Evolutionary conservation across 2,113 vertebrate species (phyloP).

Genomic region (Hoplias malabaricus): DNA sequence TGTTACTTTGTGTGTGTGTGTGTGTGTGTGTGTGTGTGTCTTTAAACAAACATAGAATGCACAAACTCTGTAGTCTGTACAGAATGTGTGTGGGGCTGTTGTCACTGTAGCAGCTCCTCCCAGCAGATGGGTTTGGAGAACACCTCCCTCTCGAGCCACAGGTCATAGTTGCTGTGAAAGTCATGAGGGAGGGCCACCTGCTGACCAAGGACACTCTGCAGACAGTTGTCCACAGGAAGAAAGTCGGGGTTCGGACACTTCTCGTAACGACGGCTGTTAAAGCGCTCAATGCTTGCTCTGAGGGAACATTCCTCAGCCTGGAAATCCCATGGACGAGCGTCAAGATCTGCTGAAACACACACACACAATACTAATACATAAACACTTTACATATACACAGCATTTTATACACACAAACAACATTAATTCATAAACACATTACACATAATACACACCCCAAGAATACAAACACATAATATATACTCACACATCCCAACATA

Average conservation of each 20-base stretch:
- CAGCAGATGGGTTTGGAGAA: conserved; percentile 97
- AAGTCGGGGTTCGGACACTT: conserved; percentile 91
- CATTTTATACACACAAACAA: not conserved
- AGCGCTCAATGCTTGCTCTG: conserved; percentile 94
- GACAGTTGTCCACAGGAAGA: conserved; percentile 94
- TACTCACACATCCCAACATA: too few relatives aligned
- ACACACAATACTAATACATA: conserved; percentile 9
- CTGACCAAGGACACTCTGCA: conserved; percentile 97
- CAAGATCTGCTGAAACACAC: conserved; percentile 80
- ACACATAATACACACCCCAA: not conserved
- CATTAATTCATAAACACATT: too few relatives aligned
- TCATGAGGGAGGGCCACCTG: conserved; percentile 91
- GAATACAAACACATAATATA: too few relatives aligned
- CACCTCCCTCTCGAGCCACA: conserved; percentile 97
- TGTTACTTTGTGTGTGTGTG: too few relatives aligned
- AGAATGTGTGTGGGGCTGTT: not conserved
- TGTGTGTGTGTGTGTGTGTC: too few relatives aligned
- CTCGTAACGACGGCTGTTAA: conserved; percentile 94
- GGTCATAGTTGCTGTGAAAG: conserved; percentile 98
- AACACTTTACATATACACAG: too few relatives aligned
- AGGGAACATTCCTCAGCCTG: conserved; percentile 96
- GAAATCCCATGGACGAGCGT: conserved; percentile 97
- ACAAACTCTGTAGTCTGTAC: not conserved
- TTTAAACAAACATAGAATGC: not conserved
- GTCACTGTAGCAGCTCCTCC: conserved; percentile 95